Evolutionary conservation across 2,888 invertebrate genomes (phyloP), one percentile per base, ranked within the genome.

Genomic region (Microdon myrmicae): DNA sequence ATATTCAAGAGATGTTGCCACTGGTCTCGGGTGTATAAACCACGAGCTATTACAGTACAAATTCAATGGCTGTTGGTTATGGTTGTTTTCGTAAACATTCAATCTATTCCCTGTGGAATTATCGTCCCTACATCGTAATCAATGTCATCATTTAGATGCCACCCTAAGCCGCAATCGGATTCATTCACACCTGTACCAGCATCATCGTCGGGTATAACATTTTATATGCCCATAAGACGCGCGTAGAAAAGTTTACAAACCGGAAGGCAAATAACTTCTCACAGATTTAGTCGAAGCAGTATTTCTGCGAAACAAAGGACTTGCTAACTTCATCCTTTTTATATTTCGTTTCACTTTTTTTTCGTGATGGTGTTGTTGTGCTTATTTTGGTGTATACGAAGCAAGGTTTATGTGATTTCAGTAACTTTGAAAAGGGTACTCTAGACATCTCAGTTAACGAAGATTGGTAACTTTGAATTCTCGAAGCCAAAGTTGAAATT

Each of bases 231-330:
- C 13, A 8, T 4, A 3, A 13, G 16, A 25, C 14, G 12, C 22
- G 17, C n/a, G 35, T 7, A 35, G 22, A 22, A 32, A 38, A 25
- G 25, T 28, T 34, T 22, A n/a, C n/a, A n/a, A n/a, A n/a, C n/a
- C n/a, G n/a, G 20, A 41, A 4, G 38, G 8, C 19, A 55, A 49
- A 39, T 47, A 38, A 49, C 55, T 61, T 55, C 17, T 28, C 25
- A 38, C 39, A 47, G 47, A 55, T 55, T 55, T 47, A 47, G 28
- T 41, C 17, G 47, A 47, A 55, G 53, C 54, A 37, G 38, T 48
- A 60, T 48, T 55, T 47, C 37, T 13, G 6, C 23, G 6, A 22
- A 54, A 54, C 43, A 54, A 48, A 54, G 43, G 32, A 19, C 35
- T 48, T 47, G 31, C 10, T n/a, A 22, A 45, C 41, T 47, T 54